These are phyloP conservation scores for Dermochelys coriacea DNA, from an alignment of 2,797 vertebrate genomes.

Conservation along the genomic window DNA sequence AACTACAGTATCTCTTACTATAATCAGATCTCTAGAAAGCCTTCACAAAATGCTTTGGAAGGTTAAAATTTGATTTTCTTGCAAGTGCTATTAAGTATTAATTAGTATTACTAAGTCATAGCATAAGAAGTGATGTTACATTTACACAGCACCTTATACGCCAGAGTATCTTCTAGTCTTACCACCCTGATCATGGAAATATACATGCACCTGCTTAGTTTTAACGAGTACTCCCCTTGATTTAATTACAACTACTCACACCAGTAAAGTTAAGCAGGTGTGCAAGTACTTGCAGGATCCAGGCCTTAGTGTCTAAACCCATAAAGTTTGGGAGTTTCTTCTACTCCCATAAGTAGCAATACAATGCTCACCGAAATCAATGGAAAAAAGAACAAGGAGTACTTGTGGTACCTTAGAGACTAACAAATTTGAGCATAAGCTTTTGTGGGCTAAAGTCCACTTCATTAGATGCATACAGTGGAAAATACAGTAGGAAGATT, in stretches of 20 bases:
- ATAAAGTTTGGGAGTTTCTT: too few relatives aligned
- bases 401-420: too few relatives aligned
- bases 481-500: too few relatives aligned
- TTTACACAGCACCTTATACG: not conserved
- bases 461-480: too few relatives aligned
- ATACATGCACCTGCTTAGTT: not conserved
- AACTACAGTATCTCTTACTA: not conserved
- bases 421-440: too few relatives aligned
- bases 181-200: not conserved
- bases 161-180: not conserved
- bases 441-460: too few relatives aligned
- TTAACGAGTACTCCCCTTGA: fast-evolving
- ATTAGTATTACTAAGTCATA: not conserved
- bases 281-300: not conserved
- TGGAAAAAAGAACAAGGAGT: too few relatives aligned
- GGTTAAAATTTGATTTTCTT: not conserved
- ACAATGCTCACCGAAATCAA: too few relatives aligned
- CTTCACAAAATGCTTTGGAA: too few relatives aligned
- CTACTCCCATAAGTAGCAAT: too few relatives aligned
- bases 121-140: not conserved
- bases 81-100: not conserved
- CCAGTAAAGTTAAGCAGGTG: not conserved
- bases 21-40: not conserved
- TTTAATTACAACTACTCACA: not conserved
- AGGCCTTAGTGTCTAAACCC: not conserved